A percentile compares a stretch with the other conserved stretches of the same genome.
phyloP scores from a whole-genome alignment of 2,888 invertebrate genomes.

The Rotaria magnacalcarata region DNA sequence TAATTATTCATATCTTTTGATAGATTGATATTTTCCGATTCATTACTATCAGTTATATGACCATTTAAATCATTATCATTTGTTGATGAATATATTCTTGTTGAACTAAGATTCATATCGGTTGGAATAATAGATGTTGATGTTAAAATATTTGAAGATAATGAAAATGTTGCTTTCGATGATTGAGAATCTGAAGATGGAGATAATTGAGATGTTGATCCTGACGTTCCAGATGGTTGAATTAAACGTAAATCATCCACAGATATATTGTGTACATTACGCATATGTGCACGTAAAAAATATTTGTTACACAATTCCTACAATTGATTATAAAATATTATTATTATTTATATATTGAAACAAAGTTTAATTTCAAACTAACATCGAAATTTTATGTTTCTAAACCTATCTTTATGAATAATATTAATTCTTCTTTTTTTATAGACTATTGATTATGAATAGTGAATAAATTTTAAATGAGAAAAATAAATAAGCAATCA shows the following conservation, averaged over 20 bases:
- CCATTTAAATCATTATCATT: not conserved
- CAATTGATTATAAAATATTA: not conserved
- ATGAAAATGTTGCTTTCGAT: not conserved
- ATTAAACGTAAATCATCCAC: slow-evolving; percentile 32
- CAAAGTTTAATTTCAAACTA: too few relatives aligned
- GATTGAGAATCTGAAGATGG: not conserved
- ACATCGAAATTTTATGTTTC: too few relatives aligned
- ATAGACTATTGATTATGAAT: too few relatives aligned
- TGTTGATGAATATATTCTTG: not conserved
- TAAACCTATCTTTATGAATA: too few relatives aligned
- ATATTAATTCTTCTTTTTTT: too few relatives aligned
- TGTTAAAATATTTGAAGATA: not conserved
- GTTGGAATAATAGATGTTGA: not conserved
- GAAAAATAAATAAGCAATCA: too few relatives aligned
- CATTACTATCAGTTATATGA: slow-evolving; percentile 27
- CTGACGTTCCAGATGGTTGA: not conserved
- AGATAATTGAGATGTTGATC: slow-evolving; percentile 6
- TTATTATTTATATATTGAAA: too few relatives aligned
- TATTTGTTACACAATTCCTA: slow-evolving; percentile 59
- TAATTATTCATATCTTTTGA: not conserved
- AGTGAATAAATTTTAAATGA: too few relatives aligned
- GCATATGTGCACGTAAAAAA: slow-evolving; percentile 58
- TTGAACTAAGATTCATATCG: not conserved
- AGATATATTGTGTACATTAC: slow-evolving; percentile 53
- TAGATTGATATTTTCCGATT: slow-evolving; percentile 2